A percentile compares a stretch with the other conserved stretches of the same genome.
These are phyloP conservation scores for Schizaphis graminum DNA, from an alignment of 2,888 invertebrate genomes.

Conservation along the genomic window DNA sequence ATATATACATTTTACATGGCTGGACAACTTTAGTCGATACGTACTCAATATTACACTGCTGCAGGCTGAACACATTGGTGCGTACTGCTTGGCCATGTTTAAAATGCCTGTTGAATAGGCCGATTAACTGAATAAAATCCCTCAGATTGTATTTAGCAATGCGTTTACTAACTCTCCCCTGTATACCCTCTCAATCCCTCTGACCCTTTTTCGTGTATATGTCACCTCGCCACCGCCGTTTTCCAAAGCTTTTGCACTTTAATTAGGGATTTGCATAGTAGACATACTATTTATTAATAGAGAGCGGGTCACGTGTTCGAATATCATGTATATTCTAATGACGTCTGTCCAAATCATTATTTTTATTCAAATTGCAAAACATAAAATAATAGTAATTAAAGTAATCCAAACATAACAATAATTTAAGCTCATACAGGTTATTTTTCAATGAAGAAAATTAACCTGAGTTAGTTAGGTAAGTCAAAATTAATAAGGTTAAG, in stretches of 20 bases:
- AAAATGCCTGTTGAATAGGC: constrained; percentile 58
- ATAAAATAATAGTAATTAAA: neutral
- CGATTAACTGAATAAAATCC: constrained; percentile 57
- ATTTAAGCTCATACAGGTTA: neutral
- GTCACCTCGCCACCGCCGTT: neutral
- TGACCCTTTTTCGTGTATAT: neutral
- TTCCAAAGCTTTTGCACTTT: constrained; percentile 39
- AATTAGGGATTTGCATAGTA: constrained; percentile 40
- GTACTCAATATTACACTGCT: constrained; percentile 13
- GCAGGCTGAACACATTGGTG: neutral
- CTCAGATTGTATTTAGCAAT: neutral
- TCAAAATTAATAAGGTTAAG: too few relatives aligned
- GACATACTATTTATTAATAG: neutral
- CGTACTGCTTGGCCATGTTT: neutral
- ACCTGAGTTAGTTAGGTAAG: neutral
- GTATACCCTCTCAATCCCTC: too few relatives aligned
- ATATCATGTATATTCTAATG: neutral
- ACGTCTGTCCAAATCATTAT: neutral
- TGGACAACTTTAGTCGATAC: neutral
- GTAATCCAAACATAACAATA: neutral
- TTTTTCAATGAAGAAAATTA: neutral
- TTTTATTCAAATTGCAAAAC: neutral
- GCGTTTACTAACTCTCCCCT: neutral
- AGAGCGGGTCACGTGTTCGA: neutral
- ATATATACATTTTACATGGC: neutral